Conservation (phyloP, 2,888 invertebrate genomes). For the Microctonus brassicae region DNA sequence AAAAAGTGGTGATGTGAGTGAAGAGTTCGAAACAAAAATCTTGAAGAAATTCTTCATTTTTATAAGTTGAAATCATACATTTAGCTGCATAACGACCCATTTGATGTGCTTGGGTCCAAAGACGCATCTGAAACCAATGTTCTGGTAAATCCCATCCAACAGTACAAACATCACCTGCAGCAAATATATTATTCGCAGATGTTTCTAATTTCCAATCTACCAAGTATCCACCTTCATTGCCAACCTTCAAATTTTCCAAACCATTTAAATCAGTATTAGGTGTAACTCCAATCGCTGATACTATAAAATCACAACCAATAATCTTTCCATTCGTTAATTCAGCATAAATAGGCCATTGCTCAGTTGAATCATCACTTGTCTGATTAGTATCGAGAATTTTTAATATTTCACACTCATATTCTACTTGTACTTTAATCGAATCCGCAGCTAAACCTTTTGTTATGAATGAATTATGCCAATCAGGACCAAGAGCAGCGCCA, state of each 20-base stretch:
- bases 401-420: constrained; percentile 71
- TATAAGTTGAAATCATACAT: constrained; percentile 81
- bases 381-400: constrained; percentile 77
- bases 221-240: constrained; percentile 84
- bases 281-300: constrained; percentile 95
- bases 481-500: constrained; percentile 96
- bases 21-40: constrained; percentile 99
- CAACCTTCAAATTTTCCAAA: constrained; percentile 71
- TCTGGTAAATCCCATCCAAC: constrained; percentile 83
- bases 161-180: constrained; percentile 95
- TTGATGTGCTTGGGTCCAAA: constrained; percentile 98
- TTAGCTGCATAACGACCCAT: constrained; percentile 97
- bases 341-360: constrained; percentile 79
- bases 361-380: constrained; percentile 64
- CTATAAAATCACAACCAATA: constrained; percentile 88
- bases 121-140: constrained; percentile 94
- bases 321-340: constrained; percentile 80
- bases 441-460: constrained; percentile 72
- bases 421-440: constrained; percentile 69
- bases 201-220: constrained; percentile 92
- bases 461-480: constrained; percentile 87
- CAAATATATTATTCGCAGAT: constrained; percentile 83
- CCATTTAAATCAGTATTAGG: constrained; percentile 76
- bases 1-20: constrained; percentile 95
- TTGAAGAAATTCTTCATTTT: constrained; percentile 78